These are phyloP conservation scores for Lepisosteus osseus DNA, from an alignment of 2,113 vertebrate genomes.

Conservation along the genomic window DNA sequence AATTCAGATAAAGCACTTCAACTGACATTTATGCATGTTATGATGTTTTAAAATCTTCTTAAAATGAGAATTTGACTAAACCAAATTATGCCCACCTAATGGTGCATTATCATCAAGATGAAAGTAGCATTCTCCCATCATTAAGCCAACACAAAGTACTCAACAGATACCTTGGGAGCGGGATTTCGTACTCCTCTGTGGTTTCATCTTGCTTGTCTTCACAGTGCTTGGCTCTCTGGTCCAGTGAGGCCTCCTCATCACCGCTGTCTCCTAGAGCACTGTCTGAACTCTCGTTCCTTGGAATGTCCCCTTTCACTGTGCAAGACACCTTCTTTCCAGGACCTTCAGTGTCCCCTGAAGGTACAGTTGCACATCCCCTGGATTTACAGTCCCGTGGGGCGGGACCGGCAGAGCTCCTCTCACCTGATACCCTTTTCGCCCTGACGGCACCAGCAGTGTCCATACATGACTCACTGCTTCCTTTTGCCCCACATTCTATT, in stretches of 20 bases:
- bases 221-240: constrained; percentile 19
- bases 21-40: too few relatives aligned
- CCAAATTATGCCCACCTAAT: too few relatives aligned
- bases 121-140: too few relatives aligned
- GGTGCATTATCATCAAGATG: too few relatives aligned
- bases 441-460: too few relatives aligned
- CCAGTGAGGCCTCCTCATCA: constrained; percentile 55
- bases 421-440: neutral
- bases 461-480: neutral
- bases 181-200: constrained; percentile 68
- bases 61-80: too few relatives aligned
- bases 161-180: constrained; percentile 70
- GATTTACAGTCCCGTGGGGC: constrained; percentile 36
- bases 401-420: constrained; percentile 1
- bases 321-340: constrained; percentile 38
- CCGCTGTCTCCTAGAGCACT: constrained; percentile 80
- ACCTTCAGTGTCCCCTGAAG: neutral
- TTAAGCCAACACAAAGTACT: too few relatives aligned
- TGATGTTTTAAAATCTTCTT: too few relatives aligned
- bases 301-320: constrained; percentile 65
- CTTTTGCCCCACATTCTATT: neutral
- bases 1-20: too few relatives aligned
- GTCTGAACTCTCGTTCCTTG: constrained; percentile 74
- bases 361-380: constrained; percentile 47
- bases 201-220: constrained; percentile 39